Evolutionary conservation across 2,888 invertebrate genomes (phyloP), one percentile per base, ranked within the genome.

Genomic region (Euzophera pinguis): DNA sequence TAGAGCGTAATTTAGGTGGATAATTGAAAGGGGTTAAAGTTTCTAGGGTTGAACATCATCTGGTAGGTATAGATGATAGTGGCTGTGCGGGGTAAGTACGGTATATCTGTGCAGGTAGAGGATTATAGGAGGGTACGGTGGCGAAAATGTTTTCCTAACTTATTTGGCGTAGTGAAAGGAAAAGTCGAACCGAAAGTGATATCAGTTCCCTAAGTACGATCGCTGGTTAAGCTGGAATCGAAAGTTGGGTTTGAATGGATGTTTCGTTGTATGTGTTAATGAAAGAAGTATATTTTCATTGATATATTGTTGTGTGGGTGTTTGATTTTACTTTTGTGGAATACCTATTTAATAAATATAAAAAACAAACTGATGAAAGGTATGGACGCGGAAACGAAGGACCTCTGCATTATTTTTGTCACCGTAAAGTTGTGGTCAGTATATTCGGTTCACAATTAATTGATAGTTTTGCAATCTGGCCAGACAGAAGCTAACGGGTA

Each of bases 121-220:
- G 88, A 89, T 88, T 88, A 87, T 73, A 71, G 73, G 82, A 79
- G 84, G 84, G 84, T 78, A 75, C 70, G 75, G 75, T 72, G 73
- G 81, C 78, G 86, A 86, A 87, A 88, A 87, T 86, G 86, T 89
- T 89, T 88, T 85, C 78, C 84, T 71, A 87, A 88, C 84, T 87
- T 86, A 85, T 86, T 84, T 67, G 74, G 71, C 57, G 64, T 65
- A 79, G 76, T 80, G 88, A 89, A 87, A 88, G 87, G 81, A 86
- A 88, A 87, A 87, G 84, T 86, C 73, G 65, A 57, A 58, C 73
- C 48, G 86, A 89, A 85, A 89, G 89, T 88, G 84, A 76, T 81
- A 77, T 75, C 77, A 69, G 69, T 71, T 73, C 62, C 61, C 56
- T 64, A 65, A 59, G 56, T 58, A 47, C 53, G 53, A 38, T 17